Evolutionary conservation across 2,888 invertebrate species (phyloP).

Genomic region (Deilephila porcellus): DNA sequence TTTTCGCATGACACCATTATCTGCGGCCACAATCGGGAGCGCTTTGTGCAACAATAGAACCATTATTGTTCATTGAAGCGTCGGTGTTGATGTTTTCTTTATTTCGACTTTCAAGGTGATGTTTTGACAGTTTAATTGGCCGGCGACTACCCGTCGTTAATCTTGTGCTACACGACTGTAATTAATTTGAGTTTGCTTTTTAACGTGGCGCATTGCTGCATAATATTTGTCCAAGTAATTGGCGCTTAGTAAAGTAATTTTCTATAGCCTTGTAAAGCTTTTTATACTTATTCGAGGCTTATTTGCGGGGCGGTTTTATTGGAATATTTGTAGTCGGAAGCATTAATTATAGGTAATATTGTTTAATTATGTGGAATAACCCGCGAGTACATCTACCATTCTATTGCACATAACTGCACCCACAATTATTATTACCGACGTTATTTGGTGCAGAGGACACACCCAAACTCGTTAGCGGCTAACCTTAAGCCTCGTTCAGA

Average conservation of each 20-base stretch:
- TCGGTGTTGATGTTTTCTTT: constrained; percentile 69
- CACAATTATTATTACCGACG: constrained; percentile 74
- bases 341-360: constrained; percentile 43
- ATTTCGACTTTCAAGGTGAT: constrained; percentile 73
- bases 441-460: constrained; percentile 81
- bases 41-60: constrained; percentile 71
- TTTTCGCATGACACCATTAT: constrained; percentile 73
- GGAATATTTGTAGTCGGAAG: constrained; percentile 29
- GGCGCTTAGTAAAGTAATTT: constrained; percentile 42
- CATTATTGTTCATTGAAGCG: constrained; percentile 67
- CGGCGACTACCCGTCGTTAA: constrained; percentile 61
- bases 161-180: constrained; percentile 58
- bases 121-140: constrained; percentile 78
- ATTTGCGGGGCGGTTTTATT: constrained; percentile 21
- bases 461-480: constrained; percentile 80
- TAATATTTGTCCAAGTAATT: constrained; percentile 48
- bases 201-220: constrained; percentile 44
- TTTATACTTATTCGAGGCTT: constrained; percentile 31
- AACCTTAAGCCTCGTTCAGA: constrained; percentile 73
- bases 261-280: constrained; percentile 38
- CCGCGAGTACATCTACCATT: constrained; percentile 46
- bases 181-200: constrained; percentile 60
- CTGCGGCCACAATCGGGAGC: constrained; percentile 61
- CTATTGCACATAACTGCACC: constrained; percentile 75
- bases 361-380: constrained; percentile 50